Conservation (phyloP, 2,113 vertebrate species). For the Chloebia gouldiae region DNA sequence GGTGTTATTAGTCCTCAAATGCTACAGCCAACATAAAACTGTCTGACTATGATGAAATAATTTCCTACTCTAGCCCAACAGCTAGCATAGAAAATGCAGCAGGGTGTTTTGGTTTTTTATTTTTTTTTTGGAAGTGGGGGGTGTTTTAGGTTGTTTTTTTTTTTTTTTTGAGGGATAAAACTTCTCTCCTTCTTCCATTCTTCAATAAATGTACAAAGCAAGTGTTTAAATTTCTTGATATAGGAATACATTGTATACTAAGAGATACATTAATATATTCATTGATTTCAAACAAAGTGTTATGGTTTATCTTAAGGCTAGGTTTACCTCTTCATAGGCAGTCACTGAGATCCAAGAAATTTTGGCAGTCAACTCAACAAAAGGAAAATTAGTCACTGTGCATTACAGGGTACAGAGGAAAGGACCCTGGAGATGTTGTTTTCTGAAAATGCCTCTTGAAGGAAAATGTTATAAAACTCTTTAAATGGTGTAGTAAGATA, state of each 20-base stretch:
- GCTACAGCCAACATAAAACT: background rate
- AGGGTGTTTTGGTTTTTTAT: no score
- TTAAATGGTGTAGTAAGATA: background rate
- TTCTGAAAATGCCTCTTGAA: background rate
- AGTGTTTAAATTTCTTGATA: background rate
- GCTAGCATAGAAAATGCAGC: background rate
- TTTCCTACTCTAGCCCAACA: background rate
- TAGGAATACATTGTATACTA: background rate
- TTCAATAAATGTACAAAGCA: background rate
- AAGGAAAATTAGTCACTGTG: background rate
- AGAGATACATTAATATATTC: background rate
- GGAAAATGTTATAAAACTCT: background rate
- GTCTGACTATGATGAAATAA: background rate
- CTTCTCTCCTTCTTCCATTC: background rate
- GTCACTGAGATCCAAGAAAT: background rate
- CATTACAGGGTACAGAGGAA: background rate
- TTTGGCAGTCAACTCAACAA: background rate
- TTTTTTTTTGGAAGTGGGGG: no score
- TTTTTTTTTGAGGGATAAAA: background rate
- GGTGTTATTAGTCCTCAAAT: background rate
- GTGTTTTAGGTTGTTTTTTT: background rate
- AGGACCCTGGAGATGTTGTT: background rate
- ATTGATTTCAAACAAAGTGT: background rate
- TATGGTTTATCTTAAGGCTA: background rate
- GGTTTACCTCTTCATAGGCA: background rate